These are phyloP conservation scores for Ctenoplectra terminalis DNA, from an alignment of 1,140 invertebrate species.

Conservation along the genomic window DNA sequence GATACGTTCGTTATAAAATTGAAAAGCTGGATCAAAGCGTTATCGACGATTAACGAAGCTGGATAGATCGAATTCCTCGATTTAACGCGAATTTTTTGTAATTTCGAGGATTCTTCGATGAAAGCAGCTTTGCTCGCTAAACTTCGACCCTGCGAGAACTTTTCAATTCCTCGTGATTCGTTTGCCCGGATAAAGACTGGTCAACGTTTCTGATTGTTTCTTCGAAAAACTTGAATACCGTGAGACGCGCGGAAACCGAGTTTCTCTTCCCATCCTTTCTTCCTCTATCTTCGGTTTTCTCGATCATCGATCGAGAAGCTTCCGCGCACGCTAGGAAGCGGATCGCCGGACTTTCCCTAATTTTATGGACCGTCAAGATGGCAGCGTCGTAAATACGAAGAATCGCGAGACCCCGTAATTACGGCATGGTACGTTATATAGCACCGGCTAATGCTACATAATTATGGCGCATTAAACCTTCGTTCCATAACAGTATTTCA, in stretches of 20 bases:
- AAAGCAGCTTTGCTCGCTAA: not conserved
- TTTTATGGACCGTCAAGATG: conserved; percentile 21
- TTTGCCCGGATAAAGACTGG: too few species aligned
- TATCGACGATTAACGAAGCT: conserved; percentile 21
- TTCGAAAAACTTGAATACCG: not conserved
- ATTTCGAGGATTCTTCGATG: too few species aligned
- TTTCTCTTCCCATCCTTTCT: too few species aligned
- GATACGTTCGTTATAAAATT: too few species aligned
- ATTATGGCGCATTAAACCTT: conserved; percentile 45
- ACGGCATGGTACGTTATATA: conserved; percentile 20
- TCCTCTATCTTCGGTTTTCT: too few species aligned
- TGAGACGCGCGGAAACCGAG: too few species aligned
- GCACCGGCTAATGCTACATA: conserved; percentile 37
- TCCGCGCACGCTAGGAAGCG: not conserved
- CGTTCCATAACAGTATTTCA: conserved; percentile 44
- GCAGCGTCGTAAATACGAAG: conserved; percentile 19
- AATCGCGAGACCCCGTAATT: conserved; percentile 41
- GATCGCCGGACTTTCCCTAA: not conserved
- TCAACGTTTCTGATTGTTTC: conserved; percentile 9
- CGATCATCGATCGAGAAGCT: too few species aligned
- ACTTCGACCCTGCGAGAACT: too few species aligned
- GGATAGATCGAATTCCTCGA: conserved; percentile 3
- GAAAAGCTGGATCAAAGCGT: too few species aligned
- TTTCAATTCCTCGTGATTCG: too few species aligned
- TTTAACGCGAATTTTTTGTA: conserved; percentile 19